Percentiles rank a stretch among this genome's conserved stretches.
Evolutionary conservation across 2,888 invertebrate genomes (phyloP).

Genomic region (Macaria notata): DNA sequence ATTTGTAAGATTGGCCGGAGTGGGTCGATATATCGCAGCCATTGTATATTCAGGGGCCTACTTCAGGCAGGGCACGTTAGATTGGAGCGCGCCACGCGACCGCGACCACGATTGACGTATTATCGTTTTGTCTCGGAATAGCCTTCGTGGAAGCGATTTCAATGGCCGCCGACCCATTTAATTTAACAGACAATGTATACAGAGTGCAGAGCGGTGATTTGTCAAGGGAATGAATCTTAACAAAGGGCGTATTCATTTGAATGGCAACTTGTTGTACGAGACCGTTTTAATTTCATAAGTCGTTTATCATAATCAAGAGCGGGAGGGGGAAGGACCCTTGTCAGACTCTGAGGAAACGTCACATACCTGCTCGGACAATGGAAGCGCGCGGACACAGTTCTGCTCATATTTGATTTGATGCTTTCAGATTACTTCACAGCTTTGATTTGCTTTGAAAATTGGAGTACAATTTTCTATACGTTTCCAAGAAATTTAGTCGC

Average conservation of each 20-base stretch:
- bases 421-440: slow-evolving; percentile 16
- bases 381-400: slow-evolving; percentile 57
- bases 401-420: slow-evolving; percentile 42
- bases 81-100: slow-evolving; percentile 57
- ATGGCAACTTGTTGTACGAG: slow-evolving; percentile 78
- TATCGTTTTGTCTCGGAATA: slow-evolving; percentile 70
- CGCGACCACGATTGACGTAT: slow-evolving; percentile 68
- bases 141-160: slow-evolving; percentile 71
- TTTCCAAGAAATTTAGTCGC: too few relatives aligned
- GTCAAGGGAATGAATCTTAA: slow-evolving; percentile 79
- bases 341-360: slow-evolving; percentile 78
- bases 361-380: slow-evolving; percentile 72
- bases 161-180: slow-evolving; percentile 70
- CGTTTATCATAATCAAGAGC: slow-evolving; percentile 81
- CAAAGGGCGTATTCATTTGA: slow-evolving; percentile 78
- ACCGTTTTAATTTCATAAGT: slow-evolving; percentile 82
- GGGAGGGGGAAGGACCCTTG: slow-evolving; percentile 63
- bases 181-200: slow-evolving; percentile 74
- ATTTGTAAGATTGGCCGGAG: slow-evolving; percentile 60
- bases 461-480: not conserved
- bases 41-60: slow-evolving; percentile 71
- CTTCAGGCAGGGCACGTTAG: slow-evolving; percentile 55
- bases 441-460: slow-evolving; percentile 10
- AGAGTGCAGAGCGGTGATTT: slow-evolving; percentile 74
- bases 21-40: slow-evolving; percentile 59